Base-by-base conservation (phyloP, 2,113 vertebrate species). In the Suricata suricatta region DNA sequence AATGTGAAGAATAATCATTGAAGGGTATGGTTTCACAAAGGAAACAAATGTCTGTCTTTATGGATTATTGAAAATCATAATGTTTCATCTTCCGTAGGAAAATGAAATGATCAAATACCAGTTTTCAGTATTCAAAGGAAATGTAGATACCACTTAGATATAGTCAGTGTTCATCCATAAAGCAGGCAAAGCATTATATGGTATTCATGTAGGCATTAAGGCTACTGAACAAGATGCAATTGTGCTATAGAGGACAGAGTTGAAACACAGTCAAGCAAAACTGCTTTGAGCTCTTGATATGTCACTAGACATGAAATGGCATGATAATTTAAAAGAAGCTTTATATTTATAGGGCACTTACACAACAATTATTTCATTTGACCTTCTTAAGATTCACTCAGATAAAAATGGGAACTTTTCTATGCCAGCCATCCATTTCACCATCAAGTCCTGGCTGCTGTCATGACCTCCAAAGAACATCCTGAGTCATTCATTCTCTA, bases 41-140 rank as follows among this genome's bases (percentile, higher is more conserved):
- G 47, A 93, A 98, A 97, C 94, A 97, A 98, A 98, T 97, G 97
- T 76, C 95, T 97, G 92, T 72, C 94, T 98, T 95, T 97, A 89
- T 91, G 97, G 97, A 97, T 98, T 97, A 97, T 96, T 96, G 97
- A 97, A 98, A 98, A 98, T 98, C 97, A 97, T 90, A 98, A 98
- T 97, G 97, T 98, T 97, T 97, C 96, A 97, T 98, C 98, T 97
- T 96, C 92, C 52, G 92, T 83, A 95, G 44, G 66, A 98, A 97
- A 98, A 97, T 97, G 93, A 97, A 98, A 97, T 96, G 97, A 97
- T 98, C 97, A 97, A 98, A 96, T 89, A 93, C 94, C n/a, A 80
- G 95, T 98, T 96, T 97, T 77, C 68, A 87, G 85, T n/a, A 95
- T 93, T 98, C 97, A 97, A 95, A 97, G 94, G 93, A 93, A 97